phyloP scores from a whole-genome alignment of 2,113 vertebrate species.

The Rhineura floridana region DNA sequence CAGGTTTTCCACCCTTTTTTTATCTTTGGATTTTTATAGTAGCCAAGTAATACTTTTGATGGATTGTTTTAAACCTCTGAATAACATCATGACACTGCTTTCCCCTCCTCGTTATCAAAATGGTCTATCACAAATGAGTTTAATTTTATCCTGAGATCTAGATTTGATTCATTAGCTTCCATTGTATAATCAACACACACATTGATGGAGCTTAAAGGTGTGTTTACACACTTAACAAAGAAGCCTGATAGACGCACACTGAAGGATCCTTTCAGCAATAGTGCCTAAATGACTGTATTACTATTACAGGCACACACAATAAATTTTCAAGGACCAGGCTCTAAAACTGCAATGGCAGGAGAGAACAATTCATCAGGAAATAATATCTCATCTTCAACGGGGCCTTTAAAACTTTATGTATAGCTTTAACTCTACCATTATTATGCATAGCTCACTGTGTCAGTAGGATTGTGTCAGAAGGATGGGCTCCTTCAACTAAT shows the following conservation, averaged over 20 bases:
- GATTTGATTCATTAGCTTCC: conserved; percentile 52
- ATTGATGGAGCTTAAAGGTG: conserved; percentile 44
- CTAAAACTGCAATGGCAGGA: conserved; percentile 14
- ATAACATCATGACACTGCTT: conserved; percentile 46
- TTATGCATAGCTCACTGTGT: background rate
- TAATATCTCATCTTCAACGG: background rate
- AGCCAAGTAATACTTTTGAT: conserved; percentile 43
- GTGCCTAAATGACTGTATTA: conserved; percentile 8
- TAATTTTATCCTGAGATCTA: conserved; percentile 36
- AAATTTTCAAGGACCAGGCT: conserved; percentile 2
- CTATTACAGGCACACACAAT: background rate
- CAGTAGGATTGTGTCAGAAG: background rate
- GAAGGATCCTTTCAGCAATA: background rate
- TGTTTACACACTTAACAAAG: conserved; percentile 45
- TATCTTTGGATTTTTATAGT: conserved; percentile 36
- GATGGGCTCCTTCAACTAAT: background rate
- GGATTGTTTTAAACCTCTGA: conserved; percentile 53
- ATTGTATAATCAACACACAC: conserved; percentile 46
- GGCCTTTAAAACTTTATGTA: background rate
- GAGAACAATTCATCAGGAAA: conserved; percentile 19
- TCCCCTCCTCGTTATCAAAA: conserved; percentile 36
- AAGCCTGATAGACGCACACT: conserved; percentile 29
- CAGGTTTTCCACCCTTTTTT: background rate
- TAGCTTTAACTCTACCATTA: background rate
- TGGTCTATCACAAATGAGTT: conserved; percentile 38